phyloP scores from a whole-genome alignment of 2,797 vertebrate genomes.

The Karalla daura region DNA sequence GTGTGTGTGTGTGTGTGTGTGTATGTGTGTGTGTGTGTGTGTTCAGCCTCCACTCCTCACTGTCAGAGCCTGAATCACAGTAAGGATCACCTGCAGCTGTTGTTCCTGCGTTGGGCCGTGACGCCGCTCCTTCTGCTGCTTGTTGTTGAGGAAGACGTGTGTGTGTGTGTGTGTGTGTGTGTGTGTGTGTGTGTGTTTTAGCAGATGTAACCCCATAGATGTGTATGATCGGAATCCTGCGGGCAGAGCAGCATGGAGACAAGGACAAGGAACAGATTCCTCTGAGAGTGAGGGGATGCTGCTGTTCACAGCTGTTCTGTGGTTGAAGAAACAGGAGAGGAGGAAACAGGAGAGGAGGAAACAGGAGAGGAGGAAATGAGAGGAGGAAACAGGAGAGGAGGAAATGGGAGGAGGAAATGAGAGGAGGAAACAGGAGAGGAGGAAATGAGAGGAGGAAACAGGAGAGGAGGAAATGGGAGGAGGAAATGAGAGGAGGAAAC shows the following conservation, averaged over 20 bases:
- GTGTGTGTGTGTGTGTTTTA: too few species aligned
- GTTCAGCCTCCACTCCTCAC: background rate
- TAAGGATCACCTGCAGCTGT: conserved; percentile 29
- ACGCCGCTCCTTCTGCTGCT: background rate
- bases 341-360: background rate
- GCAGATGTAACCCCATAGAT: too few species aligned
- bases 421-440: background rate
- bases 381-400: background rate
- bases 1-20: background rate
- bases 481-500: background rate
- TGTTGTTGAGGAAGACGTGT: conserved; percentile 9
- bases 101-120: background rate
- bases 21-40: background rate
- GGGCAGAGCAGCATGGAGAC: background rate
- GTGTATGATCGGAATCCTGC: conserved; percentile 9
- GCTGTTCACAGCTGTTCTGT: background rate
- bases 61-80: conserved; percentile 17
- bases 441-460: background rate
- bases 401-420: background rate
- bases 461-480: background rate
- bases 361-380: too few species aligned
- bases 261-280: background rate
- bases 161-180: too few species aligned
- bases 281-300: background rate
- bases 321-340: background rate